Conservation (phyloP, 2,797 vertebrate genomes). For the Neosilurus mollespiculum region DNA sequence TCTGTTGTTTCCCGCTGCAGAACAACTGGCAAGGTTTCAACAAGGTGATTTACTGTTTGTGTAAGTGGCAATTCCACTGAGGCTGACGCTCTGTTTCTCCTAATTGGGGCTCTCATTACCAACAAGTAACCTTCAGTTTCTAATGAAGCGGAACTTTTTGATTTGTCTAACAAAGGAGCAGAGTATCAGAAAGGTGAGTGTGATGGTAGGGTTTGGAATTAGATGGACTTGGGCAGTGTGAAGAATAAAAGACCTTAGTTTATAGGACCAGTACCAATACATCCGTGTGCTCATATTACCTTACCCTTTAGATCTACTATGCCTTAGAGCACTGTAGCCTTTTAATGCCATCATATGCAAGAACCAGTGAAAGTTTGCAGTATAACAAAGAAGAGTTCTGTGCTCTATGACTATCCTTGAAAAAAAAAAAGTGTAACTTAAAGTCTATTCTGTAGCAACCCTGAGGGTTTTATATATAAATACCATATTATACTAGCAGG, state of each 20-base stretch:
- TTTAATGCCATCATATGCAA: slow-evolving; percentile 22
- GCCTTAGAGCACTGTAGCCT: slow-evolving; percentile 19
- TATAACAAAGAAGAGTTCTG: slow-evolving; percentile 35
- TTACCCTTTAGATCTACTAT: slow-evolving; percentile 26
- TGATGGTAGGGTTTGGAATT: background rate
- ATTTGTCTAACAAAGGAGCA: slow-evolving; percentile 62
- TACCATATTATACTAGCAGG: slow-evolving; percentile 49
- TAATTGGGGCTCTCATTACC: slow-evolving; percentile 74
- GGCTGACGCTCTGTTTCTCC: slow-evolving; percentile 55
- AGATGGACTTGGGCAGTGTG: background rate
- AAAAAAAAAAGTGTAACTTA: slow-evolving; percentile 45
- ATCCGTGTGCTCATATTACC: slow-evolving; percentile 2
- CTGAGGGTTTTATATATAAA: slow-evolving; percentile 53
- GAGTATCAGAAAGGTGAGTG: slow-evolving; percentile 39
- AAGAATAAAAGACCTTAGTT: background rate
- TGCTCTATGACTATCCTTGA: slow-evolving; percentile 45
- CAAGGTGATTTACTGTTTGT: slow-evolving; percentile 60
- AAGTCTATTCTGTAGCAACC: slow-evolving; percentile 33
- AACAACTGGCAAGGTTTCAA: slow-evolving; percentile 60
- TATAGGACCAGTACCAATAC: background rate
- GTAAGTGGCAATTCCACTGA: slow-evolving; percentile 55
- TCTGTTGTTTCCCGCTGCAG: slow-evolving; percentile 36
- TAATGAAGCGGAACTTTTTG: slow-evolving; percentile 75
- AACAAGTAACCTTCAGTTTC: slow-evolving; percentile 67
- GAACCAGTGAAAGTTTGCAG: slow-evolving; percentile 31